These are phyloP conservation scores for Adelognathus sp. DNA, from an alignment of 2,888 invertebrate species.

Conservation along the genomic window DNA sequence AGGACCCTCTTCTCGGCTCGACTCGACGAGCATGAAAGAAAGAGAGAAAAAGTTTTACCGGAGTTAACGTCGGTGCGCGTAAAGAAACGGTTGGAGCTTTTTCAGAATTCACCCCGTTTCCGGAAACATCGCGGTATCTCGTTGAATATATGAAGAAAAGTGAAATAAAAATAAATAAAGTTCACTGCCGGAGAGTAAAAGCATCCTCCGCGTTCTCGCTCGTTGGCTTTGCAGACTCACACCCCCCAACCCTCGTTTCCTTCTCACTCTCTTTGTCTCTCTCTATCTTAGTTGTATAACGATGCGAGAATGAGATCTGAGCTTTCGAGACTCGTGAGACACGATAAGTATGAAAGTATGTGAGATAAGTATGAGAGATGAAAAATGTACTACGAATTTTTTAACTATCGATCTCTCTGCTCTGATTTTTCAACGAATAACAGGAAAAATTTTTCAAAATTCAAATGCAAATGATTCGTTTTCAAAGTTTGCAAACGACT, in stretches of 20 bases:
- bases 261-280: too few species aligned
- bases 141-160: constrained; percentile 1
- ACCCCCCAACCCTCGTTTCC: constrained; percentile 5
- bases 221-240: constrained; percentile 17
- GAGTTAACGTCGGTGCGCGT: not conserved
- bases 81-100: not conserved
- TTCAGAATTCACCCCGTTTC: not conserved
- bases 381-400: not conserved
- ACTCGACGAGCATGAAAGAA: constrained; percentile 32
- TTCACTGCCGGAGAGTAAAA: constrained; percentile 10
- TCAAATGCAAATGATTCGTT: not conserved
- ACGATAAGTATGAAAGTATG: not conserved
- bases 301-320: constrained; percentile 18
- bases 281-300: not conserved
- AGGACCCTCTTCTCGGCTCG: not conserved
- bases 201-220: constrained; percentile 13
- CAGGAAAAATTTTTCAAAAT: not conserved
- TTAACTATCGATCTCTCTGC: not conserved
- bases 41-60: not conserved
- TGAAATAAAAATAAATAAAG: not conserved
- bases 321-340: not conserved
- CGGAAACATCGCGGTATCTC: constrained; percentile 7
- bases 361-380: too few species aligned
- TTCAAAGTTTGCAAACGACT: too few species aligned
- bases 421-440: not conserved